phyloP scores from a whole-genome alignment of 2,113 vertebrate species.

The Chaetops frenatus region DNA sequence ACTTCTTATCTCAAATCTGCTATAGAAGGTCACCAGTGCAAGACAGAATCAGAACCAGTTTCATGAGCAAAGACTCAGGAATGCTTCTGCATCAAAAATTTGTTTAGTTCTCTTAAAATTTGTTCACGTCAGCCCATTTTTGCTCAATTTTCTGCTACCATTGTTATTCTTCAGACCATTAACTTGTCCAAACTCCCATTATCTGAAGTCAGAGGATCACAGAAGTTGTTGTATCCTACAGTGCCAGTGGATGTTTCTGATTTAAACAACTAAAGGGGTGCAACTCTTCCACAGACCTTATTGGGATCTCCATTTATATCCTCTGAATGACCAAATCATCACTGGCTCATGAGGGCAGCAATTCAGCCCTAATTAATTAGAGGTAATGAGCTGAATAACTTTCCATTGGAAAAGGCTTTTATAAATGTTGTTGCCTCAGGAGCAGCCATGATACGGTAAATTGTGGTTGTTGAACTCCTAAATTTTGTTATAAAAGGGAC shows the following conservation, averaged over 20 bases:
- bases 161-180: background rate
- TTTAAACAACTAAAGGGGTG: background rate
- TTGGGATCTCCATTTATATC: background rate
- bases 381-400: background rate
- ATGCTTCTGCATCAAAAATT: background rate
- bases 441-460: background rate
- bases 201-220: background rate
- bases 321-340: background rate
- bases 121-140: background rate
- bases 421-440: background rate
- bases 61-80: background rate
- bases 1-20: background rate
- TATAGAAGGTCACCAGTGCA: background rate
- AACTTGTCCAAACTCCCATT: background rate
- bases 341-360: background rate
- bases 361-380: background rate
- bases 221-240: background rate
- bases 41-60: background rate
- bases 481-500: background rate
- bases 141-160: background rate
- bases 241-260: background rate
- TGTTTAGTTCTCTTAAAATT: background rate
- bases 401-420: background rate
- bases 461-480: background rate
- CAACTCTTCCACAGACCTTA: background rate